phyloP scores from a whole-genome alignment of 2,888 invertebrate species.

The Pristionchus entomophagus region DNA sequence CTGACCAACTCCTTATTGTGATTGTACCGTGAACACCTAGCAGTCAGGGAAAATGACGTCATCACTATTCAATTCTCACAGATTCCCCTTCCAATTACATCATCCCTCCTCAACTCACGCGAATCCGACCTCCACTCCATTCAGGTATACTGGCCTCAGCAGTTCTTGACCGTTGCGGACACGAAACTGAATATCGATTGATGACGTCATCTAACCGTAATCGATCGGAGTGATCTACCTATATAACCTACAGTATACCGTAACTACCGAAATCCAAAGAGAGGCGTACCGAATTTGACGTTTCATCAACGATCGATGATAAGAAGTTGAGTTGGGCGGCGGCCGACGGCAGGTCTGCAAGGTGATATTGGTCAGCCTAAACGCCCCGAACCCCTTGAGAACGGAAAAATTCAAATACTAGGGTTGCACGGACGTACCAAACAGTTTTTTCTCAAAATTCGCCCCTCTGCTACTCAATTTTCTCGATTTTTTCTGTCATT shows the following conservation, averaged over 20 bases:
- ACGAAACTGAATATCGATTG: neutral
- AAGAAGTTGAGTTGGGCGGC: neutral
- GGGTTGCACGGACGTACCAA: no score
- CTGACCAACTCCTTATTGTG: no score
- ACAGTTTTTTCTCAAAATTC: no score
- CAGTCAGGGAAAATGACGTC: neutral
- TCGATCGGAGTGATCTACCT: no score
- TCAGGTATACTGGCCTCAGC: constrained; percentile 61
- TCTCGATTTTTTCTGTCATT: no score
- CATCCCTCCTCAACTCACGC: constrained; percentile 64
- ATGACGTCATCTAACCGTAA: neutral
- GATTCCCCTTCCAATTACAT: no score
- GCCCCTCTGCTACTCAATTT: no score
- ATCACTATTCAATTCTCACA: neutral
- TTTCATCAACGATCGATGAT: neutral
- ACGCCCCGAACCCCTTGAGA: no score
- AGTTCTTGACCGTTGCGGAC: constrained; percentile 23
- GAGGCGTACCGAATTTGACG: constrained; percentile 10
- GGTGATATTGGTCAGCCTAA: neutral
- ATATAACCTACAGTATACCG: no score
- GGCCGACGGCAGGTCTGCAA: neutral
- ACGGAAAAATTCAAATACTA: no score
- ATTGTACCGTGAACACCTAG: no score
- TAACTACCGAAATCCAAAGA: no score
- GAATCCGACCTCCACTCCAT: constrained; percentile 65